Percentiles rank a stretch among this genome's conserved stretches.
These are phyloP conservation scores for Nematopogon swammerdamellus DNA, from an alignment of 2,888 invertebrate species.

Conservation along the genomic window DNA sequence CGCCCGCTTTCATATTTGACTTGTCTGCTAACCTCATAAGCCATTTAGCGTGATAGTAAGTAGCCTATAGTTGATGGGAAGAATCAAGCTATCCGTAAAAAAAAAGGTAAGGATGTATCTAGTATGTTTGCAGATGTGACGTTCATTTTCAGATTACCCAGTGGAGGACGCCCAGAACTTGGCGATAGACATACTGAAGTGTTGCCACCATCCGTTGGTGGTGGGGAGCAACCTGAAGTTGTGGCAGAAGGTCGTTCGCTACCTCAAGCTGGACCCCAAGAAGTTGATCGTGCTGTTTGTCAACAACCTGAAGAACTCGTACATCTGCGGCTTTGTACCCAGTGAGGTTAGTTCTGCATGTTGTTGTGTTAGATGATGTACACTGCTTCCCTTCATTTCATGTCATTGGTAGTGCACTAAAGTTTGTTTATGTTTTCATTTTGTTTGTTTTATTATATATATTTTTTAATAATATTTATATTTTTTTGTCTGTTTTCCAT, in stretches of 20 bases:
- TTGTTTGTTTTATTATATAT: neutral
- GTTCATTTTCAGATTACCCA: constrained; percentile 32
- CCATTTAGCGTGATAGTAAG: too few relatives aligned
- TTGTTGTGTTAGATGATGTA: constrained; percentile 2
- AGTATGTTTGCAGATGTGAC: too few relatives aligned
- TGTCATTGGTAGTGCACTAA: too few relatives aligned
- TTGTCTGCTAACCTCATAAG: too few relatives aligned
- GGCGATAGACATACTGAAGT: constrained; percentile 64
- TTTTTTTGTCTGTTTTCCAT: neutral
- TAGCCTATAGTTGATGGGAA: too few relatives aligned
- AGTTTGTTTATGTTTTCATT: neutral
- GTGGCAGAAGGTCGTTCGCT: constrained; percentile 65
- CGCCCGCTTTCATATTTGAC: too few relatives aligned
- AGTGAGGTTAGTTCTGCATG: constrained; percentile 23
- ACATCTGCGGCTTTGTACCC: constrained; percentile 54
- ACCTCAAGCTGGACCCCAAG: constrained; percentile 55
- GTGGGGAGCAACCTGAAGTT: constrained; percentile 54
- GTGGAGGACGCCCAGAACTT: constrained; percentile 56
- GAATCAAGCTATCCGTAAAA: too few relatives aligned
- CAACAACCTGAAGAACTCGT: constrained; percentile 55
- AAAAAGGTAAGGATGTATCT: too few relatives aligned
- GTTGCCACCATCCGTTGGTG: constrained; percentile 74
- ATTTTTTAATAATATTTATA: neutral
- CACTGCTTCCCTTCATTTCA: constrained; percentile 1
- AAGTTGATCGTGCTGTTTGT: constrained; percentile 59